Conservation (phyloP, 2,888 invertebrate genomes). For the Trichacis sp. region DNA sequence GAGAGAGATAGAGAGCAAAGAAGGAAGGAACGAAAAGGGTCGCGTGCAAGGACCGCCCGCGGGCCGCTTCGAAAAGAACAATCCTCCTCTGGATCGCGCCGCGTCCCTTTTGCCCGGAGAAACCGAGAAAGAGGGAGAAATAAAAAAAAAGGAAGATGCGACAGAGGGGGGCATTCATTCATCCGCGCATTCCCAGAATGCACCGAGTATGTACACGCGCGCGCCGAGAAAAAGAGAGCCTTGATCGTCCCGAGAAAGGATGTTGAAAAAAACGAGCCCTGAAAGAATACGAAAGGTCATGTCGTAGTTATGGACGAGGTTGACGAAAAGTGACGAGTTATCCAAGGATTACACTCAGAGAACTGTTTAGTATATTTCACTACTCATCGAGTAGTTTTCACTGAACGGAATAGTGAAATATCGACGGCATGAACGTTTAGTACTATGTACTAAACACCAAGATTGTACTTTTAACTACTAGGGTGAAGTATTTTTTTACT, state of each 20-base stretch:
- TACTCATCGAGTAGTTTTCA: too few species aligned
- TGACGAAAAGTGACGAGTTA: too few species aligned
- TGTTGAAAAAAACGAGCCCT: neutral
- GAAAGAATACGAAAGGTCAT: neutral
- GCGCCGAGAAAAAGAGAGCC: conserved; percentile 13
- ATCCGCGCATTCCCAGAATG: conserved; percentile 61
- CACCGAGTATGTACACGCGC: conserved; percentile 28
- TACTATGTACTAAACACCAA: too few species aligned
- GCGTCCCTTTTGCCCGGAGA: too few species aligned
- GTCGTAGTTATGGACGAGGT: too few species aligned
- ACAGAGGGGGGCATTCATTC: conserved; percentile 62
- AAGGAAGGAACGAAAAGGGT: conserved; percentile 18
- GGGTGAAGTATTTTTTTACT: too few species aligned
- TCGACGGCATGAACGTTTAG: too few species aligned
- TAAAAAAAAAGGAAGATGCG: conserved; percentile 22
- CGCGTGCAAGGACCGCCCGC: conserved; percentile 27
- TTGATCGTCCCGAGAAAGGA: neutral
- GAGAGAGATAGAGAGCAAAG: conserved; percentile 22
- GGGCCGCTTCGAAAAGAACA: conserved; percentile 51
- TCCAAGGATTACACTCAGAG: too few species aligned
- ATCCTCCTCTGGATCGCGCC: conserved; percentile 45
- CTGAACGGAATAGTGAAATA: too few species aligned
- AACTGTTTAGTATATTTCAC: too few species aligned
- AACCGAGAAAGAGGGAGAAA: too few species aligned
- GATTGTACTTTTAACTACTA: too few species aligned